These are phyloP conservation scores for Notolepis coatsorum DNA, from an alignment of 2,797 vertebrate species.

Conservation along the genomic window DNA sequence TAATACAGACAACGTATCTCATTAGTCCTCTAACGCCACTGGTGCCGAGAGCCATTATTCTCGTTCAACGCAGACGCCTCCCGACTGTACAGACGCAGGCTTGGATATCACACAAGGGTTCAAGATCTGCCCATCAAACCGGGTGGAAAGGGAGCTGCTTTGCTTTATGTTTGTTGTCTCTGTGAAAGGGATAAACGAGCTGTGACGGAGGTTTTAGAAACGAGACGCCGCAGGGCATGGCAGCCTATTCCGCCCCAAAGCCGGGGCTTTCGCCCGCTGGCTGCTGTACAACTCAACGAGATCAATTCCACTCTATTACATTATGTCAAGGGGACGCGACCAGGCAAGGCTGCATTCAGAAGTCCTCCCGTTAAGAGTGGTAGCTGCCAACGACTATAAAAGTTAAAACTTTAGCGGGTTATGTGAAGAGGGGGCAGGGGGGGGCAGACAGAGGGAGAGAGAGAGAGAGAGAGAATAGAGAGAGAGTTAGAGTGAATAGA, in stretches of 20 bases:
- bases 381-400: too few relatives aligned
- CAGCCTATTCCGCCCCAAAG: conserved; percentile 16
- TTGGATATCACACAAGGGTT: conserved; percentile 31
- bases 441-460: too few relatives aligned
- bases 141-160: conserved; percentile 10
- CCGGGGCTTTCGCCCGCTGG: conserved; percentile 27
- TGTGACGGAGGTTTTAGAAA: conserved; percentile 32
- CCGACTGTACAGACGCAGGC: conserved; percentile 4
- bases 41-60: conserved; percentile 22
- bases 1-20: conserved; percentile 5
- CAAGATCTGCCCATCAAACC: conserved; percentile 3
- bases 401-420: too few relatives aligned
- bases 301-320: background rate
- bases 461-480: too few relatives aligned
- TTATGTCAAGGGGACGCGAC: conserved; percentile 2
- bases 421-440: too few relatives aligned
- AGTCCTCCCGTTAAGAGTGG: too few relatives aligned
- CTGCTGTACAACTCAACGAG: background rate
- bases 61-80: background rate
- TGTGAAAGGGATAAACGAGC: conserved; percentile 31
- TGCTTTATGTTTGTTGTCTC: conserved; percentile 20
- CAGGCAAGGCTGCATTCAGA: too few relatives aligned
- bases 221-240: conserved; percentile 18
- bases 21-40: conserved; percentile 23
- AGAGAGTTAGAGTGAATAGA: background rate